Conservation (phyloP, 2,888 invertebrate species). For the Aphodius sticticus region DNA sequence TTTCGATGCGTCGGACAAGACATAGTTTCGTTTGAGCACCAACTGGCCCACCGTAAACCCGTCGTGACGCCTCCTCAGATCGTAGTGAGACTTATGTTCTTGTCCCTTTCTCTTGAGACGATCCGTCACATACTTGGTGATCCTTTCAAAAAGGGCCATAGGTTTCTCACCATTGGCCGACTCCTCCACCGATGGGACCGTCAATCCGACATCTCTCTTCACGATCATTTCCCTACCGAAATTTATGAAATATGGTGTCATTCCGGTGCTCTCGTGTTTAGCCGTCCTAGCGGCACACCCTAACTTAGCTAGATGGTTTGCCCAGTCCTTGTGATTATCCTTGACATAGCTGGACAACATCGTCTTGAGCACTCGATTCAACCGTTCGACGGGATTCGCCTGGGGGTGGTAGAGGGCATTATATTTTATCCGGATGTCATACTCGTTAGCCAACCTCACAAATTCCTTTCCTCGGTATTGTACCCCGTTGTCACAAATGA, state of each 20-base stretch:
- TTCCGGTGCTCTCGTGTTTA: no score
- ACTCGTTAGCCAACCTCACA: conserved; percentile 26
- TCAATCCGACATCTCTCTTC: no score
- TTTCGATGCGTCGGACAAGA: conserved; percentile 41
- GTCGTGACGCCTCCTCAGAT: conserved; percentile 5
- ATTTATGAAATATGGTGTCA: no score
- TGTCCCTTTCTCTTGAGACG: not conserved
- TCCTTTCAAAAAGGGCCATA: not conserved
- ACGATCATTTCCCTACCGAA: no score
- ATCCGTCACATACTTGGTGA: not conserved
- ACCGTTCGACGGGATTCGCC: no score
- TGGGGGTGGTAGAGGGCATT: conserved; percentile 43
- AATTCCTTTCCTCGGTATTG: conserved; percentile 43
- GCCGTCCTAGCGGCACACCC: no score
- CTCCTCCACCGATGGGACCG: conserved; percentile 40
- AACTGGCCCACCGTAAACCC: conserved; percentile 31
- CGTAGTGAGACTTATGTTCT: not conserved
- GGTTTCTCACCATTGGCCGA: not conserved
- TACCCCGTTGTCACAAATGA: conserved; percentile 47
- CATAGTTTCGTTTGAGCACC: conserved; percentile 37
- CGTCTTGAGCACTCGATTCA: no score
- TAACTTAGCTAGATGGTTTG: no score
- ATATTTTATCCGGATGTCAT: conserved; percentile 37
- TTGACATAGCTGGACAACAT: conserved; percentile 35
- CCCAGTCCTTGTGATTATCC: conserved; percentile 36